These are phyloP conservation scores for Watsonalla binaria DNA, from an alignment of 2,888 invertebrate species.

Conservation along the genomic window DNA sequence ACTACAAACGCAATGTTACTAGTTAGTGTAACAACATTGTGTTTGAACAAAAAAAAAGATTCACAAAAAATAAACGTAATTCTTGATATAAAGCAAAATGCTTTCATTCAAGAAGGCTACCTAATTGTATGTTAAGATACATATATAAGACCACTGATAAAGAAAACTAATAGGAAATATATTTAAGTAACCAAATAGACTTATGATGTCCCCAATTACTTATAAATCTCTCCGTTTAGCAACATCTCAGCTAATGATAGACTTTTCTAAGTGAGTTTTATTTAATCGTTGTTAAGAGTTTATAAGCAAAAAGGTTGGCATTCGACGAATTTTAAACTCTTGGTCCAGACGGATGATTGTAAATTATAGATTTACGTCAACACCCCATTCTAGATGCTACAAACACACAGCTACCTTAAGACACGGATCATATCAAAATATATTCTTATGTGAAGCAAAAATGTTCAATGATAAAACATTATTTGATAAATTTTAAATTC, in stretches of 20 bases:
- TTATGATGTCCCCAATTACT: too few relatives aligned
- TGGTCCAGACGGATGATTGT: slow-evolving; percentile 49
- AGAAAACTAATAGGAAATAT: too few relatives aligned
- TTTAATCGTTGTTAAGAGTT: too few relatives aligned
- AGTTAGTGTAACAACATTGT: background rate
- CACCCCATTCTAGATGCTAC: slow-evolving; percentile 25
- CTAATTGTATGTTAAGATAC: too few relatives aligned
- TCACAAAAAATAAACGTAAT: background rate
- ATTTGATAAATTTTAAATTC: slow-evolving; percentile 44
- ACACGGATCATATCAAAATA: slow-evolving; percentile 67
- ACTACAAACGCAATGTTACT: slow-evolving; percentile 17
- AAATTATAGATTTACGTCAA: slow-evolving; percentile 20
- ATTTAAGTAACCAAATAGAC: too few relatives aligned
- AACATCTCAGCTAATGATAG: too few relatives aligned
- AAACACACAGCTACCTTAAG: slow-evolving; percentile 37
- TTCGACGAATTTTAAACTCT: slow-evolving; percentile 22
- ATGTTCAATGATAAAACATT: slow-evolving; percentile 42
- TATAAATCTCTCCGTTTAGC: too few relatives aligned
- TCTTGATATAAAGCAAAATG: too few relatives aligned
- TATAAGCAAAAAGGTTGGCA: too few relatives aligned
- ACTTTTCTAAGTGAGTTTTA: too few relatives aligned
- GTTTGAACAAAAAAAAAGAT: background rate
- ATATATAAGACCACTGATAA: too few relatives aligned
- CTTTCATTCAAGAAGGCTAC: too few relatives aligned
- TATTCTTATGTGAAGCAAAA: slow-evolving; percentile 54